Evolutionary conservation across 2,797 vertebrate species (phyloP), one percentile per base, ranked within the genome.

Genomic region (Brachymystax lenok): DNA sequence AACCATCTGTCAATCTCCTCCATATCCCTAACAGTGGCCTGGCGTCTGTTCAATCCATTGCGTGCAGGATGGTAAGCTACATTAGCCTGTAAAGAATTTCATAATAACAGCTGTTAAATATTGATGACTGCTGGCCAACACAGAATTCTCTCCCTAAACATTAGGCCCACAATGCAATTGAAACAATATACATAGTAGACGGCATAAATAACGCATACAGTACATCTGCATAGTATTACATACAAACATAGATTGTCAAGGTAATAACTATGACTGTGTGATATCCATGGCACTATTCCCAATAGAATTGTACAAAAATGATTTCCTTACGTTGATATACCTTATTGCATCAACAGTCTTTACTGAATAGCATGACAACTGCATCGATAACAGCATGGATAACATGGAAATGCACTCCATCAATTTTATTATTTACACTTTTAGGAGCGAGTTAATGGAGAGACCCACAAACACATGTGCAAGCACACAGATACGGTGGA

Each of bases 81-180:
- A 81, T 91, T 92, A 89, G 90, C 90, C 91, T 85, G 86, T 90
- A 85, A 93, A 93, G 89, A 91, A 89, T 92, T 92, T 93, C 92
- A 92, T 92, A 91, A 92, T 89, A 94, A 94, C 92, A 93, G 93
- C 92, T 94, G 93, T 94, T 94, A 93, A 93, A 94, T 92, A 94
- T 93, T 94, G 92, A 94, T 93, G 93, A 92, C 87, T 91, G 81
- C 92, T 91, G 91, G 92, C 89, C 88, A 90, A 87, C 83, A 30
- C 52, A 1, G 69, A 40, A 19, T 35, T 27, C 21, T 71, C n/a
- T 24, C 21, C n/a, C 69, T 51, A 27, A 50, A 51, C 21, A 40
- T 40, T 52, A 14, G 50, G 24, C 13, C 69, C 46, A 51, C 69
- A 30, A 14, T 40, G 68, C 68, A 40, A 69, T 35, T 21, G 40